Evolutionary conservation across 2,113 vertebrate species (phyloP), one percentile per base, ranked within the genome.

Genomic region (Peromyscus polionotus): DNA sequence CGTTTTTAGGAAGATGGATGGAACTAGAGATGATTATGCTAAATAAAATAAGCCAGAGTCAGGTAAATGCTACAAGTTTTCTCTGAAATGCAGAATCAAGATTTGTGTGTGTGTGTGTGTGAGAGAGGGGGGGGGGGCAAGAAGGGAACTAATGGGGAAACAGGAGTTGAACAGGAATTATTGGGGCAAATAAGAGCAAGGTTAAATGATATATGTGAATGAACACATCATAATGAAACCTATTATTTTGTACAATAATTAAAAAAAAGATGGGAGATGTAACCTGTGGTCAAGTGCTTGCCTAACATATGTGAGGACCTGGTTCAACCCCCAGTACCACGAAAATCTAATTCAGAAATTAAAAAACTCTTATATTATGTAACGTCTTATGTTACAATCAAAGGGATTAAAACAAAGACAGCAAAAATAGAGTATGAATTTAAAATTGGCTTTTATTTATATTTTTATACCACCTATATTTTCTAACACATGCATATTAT

Each of bases 351-450:
- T 28, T 54, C 31, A 24, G 42, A 88, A 88, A 88, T 39, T 72
- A 72, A 72, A 88, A 57, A 17, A 28, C 86, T 73, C 51, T 51
- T 68, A 67, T 20, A 28, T 88, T 72, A 88, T 88, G 22, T 72
- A 59, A 83, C 54, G 65, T 85, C 42, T 36, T 73, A 92, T 90
- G 92, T 95, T 14, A 76, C 14, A 94, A 96, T 86, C 17, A 31
- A 89, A 36, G 54, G 8, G 57, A 65, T 20, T 91, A n/a, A n/a
- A 91, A 91, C 48, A 42, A 95, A 93, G 86, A 86, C 0, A 81
- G 67, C 45, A 95, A 93, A 93, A 97, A 95, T 93, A 92, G 81
- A 94, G 36, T 93, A 36, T 88, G n/a, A 91, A 5, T 89, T 86
- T 91, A 87, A 39, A 51, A 89, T 91, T 96, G 81, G 68, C 4